Percentiles rank a stretch among this genome's conserved stretches.
These are phyloP conservation scores for Saimiri boliviensis DNA, from an alignment of 2,113 vertebrate genomes.

Conservation along the genomic window DNA sequence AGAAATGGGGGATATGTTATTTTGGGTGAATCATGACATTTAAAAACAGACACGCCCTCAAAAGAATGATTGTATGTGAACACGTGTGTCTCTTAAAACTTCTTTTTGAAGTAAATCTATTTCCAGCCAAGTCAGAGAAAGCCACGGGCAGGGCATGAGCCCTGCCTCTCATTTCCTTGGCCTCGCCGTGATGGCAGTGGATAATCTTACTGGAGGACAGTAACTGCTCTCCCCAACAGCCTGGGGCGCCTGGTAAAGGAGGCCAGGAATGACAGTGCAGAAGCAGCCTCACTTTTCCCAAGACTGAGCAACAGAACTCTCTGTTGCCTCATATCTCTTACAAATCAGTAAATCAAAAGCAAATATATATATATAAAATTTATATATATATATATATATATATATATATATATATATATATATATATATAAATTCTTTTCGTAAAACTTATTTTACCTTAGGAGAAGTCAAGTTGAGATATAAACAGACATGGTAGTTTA, in stretches of 20 bases:
- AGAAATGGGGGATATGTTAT: constrained; percentile 19
- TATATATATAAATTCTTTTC: background rate
- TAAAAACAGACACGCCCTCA: constrained; percentile 47
- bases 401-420: no score
- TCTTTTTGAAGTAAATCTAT: background rate
- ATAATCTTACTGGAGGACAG: background rate
- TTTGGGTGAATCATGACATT: constrained; percentile 57
- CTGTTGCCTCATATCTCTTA: background rate
- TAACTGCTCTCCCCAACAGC: background rate
- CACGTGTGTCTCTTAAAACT: background rate
- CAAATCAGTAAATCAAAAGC: background rate
- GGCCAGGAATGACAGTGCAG: no score
- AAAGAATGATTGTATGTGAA: background rate
- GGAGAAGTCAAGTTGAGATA: background rate
- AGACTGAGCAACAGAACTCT: background rate
- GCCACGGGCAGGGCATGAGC: background rate
- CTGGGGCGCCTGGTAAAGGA: background rate
- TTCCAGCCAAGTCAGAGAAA: background rate
- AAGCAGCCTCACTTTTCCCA: background rate
- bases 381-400: no score
- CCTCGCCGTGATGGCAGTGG: background rate
- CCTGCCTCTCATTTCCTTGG: no score
- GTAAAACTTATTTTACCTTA: background rate
- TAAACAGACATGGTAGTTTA: background rate
- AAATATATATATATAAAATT: no score